A percentile compares a stretch with the other conserved stretches of the same genome.
Evolutionary conservation across 2,113 vertebrate species (phyloP).

Genomic region (Leuciscus idus): DNA sequence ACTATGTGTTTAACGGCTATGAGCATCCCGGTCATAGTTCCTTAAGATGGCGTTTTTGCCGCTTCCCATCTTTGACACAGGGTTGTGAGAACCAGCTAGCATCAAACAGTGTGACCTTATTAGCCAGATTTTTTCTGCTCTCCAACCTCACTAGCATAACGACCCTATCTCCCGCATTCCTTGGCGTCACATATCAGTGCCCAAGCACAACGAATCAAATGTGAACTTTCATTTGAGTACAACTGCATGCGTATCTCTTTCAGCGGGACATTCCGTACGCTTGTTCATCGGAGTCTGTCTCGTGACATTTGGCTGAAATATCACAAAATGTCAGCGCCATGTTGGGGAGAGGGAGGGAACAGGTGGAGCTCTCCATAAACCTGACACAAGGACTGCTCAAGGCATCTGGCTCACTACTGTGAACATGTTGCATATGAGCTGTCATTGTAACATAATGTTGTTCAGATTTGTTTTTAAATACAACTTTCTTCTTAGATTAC

Average conservation of each 20-base stretch:
- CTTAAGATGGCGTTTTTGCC: background rate
- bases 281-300: constrained; percentile 31
- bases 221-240: constrained; percentile 35
- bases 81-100: constrained; percentile 28
- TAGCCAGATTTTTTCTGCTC: constrained; percentile 20
- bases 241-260: constrained; percentile 26
- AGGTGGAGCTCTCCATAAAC: constrained; percentile 44
- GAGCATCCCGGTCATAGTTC: background rate
- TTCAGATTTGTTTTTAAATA: background rate
- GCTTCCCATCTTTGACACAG: background rate
- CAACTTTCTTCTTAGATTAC: background rate
- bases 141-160: background rate
- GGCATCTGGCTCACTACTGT: background rate
- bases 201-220: constrained; percentile 9
- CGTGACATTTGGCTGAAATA: constrained; percentile 62
- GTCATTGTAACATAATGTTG: constrained; percentile 10
- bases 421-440: constrained; percentile 17
- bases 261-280: background rate
- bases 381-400: constrained; percentile 35
- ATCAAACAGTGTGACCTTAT: constrained; percentile 42
- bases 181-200: background rate
- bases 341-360: constrained; percentile 28
- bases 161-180: background rate
- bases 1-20: background rate
- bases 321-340: constrained; percentile 57